A percentile compares a stretch with the other conserved stretches of the same genome.
phyloP scores from a whole-genome alignment of 2,888 invertebrate genomes.

The Drosophila quinaria region DNA sequence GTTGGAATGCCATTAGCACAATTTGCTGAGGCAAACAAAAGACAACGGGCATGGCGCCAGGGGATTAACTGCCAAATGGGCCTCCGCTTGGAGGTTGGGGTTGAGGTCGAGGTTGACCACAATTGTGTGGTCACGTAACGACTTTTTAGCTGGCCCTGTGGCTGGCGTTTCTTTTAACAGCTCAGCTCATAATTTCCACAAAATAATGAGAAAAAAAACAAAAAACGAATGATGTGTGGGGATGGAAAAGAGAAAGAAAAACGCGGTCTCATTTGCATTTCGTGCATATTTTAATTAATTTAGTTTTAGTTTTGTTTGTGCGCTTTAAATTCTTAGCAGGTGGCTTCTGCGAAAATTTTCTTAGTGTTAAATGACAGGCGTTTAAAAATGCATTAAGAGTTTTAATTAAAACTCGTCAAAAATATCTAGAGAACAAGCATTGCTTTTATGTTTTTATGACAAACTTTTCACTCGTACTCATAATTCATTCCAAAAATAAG shows the following conservation, averaged over 20 bases:
- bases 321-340: slow-evolving; percentile 13
- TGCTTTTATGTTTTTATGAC: slow-evolving; percentile 27
- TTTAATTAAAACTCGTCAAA: slow-evolving; percentile 66
- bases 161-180: slow-evolving; percentile 27
- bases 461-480: slow-evolving; percentile 27
- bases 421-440: slow-evolving; percentile 26
- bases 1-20: slow-evolving; percentile 67
- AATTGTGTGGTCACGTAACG: slow-evolving; percentile 71
- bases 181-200: slow-evolving; percentile 49
- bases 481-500: slow-evolving; percentile 37
- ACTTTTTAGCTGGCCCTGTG: slow-evolving; percentile 47
- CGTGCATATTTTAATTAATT: slow-evolving; percentile 51
- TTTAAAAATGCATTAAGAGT: slow-evolving; percentile 74
- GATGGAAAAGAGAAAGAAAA: not conserved
- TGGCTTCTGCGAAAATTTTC: not conserved
- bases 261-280: slow-evolving; percentile 15
- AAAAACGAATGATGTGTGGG: slow-evolving; percentile 39
- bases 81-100: slow-evolving; percentile 20
- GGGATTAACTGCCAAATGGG: slow-evolving; percentile 35
- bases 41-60: slow-evolving; percentile 15
- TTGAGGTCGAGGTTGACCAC: slow-evolving; percentile 46
- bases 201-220: slow-evolving; percentile 8
- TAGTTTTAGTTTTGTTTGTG: slow-evolving; percentile 42
- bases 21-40: slow-evolving; percentile 22
- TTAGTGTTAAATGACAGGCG: slow-evolving; percentile 24